phyloP scores from a whole-genome alignment of 1,140 invertebrate species.

The Cyclina sinensis region DNA sequence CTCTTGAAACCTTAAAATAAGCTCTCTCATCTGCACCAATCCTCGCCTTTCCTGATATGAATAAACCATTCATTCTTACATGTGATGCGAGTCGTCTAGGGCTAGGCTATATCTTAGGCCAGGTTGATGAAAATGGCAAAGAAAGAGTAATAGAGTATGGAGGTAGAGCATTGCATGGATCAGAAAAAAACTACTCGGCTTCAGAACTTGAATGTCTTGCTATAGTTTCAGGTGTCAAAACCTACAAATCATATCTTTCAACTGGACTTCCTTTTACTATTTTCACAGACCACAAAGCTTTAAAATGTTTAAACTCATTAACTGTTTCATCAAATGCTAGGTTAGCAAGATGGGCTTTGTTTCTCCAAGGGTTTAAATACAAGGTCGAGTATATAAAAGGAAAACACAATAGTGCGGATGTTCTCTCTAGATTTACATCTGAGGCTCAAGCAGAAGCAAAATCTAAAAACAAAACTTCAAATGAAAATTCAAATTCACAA shows the following conservation, averaged over 20 bases:
- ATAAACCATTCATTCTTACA: constrained; percentile 26
- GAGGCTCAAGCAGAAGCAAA: too few relatives aligned
- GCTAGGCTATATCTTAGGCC: constrained; percentile 20
- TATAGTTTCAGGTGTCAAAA: constrained; percentile 23
- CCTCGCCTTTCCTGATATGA: too few relatives aligned
- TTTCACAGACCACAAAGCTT: constrained; percentile 58
- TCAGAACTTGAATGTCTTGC: too few relatives aligned
- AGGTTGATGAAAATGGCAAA: not conserved
- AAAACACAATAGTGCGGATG: too few relatives aligned
- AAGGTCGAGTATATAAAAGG: constrained; percentile 13
- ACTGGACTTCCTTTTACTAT: constrained; percentile 23
- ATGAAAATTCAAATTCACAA: too few relatives aligned
- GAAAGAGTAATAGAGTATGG: constrained; percentile 34
- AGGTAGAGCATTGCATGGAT: too few relatives aligned
- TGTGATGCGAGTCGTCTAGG: constrained; percentile 21
- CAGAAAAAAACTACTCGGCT: too few relatives aligned
- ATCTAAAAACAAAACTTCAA: too few relatives aligned
- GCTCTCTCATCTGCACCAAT: not conserved
- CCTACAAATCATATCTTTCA: constrained; percentile 40
- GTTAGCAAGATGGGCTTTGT: constrained; percentile 35
- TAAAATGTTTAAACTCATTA: constrained; percentile 18
- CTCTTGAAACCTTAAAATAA: not conserved
- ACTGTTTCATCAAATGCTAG: not conserved
- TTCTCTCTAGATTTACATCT: too few relatives aligned
- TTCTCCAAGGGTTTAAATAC: constrained; percentile 41